phyloP scores from a whole-genome alignment of 2,888 invertebrate species.

The Andrena bucephala region DNA sequence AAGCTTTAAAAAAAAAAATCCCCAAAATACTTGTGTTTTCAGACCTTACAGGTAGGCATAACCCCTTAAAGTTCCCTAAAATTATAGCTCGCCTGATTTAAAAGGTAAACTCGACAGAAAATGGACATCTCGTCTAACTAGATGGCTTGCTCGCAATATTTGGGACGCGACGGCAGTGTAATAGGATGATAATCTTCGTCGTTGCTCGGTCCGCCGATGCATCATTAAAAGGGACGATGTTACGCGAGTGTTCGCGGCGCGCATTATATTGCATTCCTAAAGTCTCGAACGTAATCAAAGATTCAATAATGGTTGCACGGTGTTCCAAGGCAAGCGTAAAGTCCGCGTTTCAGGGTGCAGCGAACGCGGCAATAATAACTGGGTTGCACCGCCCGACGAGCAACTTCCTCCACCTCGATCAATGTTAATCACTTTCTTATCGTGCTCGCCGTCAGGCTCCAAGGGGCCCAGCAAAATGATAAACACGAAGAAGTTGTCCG shows the following conservation, averaged over 20 bases:
- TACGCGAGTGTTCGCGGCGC: conserved; percentile 15
- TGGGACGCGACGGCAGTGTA: neutral
- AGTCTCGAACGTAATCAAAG: conserved; percentile 61
- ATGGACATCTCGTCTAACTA: neutral
- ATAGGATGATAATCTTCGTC: conserved; percentile 12
- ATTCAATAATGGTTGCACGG: conserved; percentile 54
- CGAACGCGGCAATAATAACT: conserved; percentile 38
- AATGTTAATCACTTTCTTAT: conserved; percentile 25
- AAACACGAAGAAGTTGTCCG: conserved; percentile 23
- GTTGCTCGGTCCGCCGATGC: conserved; percentile 12
- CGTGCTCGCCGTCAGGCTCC: neutral
- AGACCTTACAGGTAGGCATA: too few relatives aligned
- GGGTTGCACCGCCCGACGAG: neutral
- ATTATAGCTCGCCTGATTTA: too few relatives aligned
- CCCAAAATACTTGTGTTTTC: too few relatives aligned
- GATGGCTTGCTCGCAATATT: neutral
- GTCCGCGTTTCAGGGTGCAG: neutral
- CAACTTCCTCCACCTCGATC: conserved; percentile 21
- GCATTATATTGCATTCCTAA: conserved; percentile 50
- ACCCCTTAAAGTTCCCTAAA: too few relatives aligned
- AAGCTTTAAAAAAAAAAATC: too few relatives aligned
- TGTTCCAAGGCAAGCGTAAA: conserved; percentile 50
- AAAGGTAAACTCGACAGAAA: too few relatives aligned
- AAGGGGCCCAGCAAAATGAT: neutral
- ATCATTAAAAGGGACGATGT: conserved; percentile 36